Base-by-base conservation (phyloP, 64 coral and sea anemone genomes). In the Stylophora pistillata region DNA sequence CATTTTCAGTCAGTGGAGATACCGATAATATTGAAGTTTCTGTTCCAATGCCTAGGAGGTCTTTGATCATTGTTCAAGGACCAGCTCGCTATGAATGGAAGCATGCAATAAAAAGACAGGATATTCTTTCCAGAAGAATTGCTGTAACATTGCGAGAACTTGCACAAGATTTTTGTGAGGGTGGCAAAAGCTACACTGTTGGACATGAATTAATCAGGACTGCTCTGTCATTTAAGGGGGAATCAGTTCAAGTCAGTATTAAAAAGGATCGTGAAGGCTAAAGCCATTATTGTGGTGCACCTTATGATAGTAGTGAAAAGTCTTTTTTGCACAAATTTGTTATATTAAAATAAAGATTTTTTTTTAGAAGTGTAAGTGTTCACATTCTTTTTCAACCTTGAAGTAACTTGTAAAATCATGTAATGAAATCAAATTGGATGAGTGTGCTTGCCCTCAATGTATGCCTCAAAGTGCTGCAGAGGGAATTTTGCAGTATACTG, bases 81-180 rank as follows among this genome's bases (percentile, higher is more conserved):
- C 71, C 93, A 27, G 92, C 96, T 78, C 79, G 96, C 10, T 77
- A 98, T 92, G 18, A 89, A 9, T 98, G 96, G 96, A 92, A 89
- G 65, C 96, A 98, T 90, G 89, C 86, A 7, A 90, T 98, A 33
- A 98, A 98, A 76, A 79, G 96, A 73, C 60, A 92, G 57, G 58
- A 98, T 75, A 95, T 98, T 69, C 81, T 30, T 16, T 85, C 79
- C 28, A 63, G 96, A 81, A 92, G 96, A 71, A 92, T 98, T 87
- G 96, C 96, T 56, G 77, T 98, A 62, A 98, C 96, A 25, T 74
- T 98, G 55, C 90, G 96, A 73, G 96, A 98, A 87, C 73, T 98
- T 30, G 91, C 96, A 37, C 33, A 61, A 34, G 89, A 92, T 16
- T 98, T 98, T 74, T 55, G 41, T 21, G 86, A 88, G 69, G 93